A percentile compares a stretch with the other conserved stretches of the same genome.
Evolutionary conservation across 1,140 invertebrate species (phyloP).

Genomic region (Drosophila quadrilineata): DNA sequence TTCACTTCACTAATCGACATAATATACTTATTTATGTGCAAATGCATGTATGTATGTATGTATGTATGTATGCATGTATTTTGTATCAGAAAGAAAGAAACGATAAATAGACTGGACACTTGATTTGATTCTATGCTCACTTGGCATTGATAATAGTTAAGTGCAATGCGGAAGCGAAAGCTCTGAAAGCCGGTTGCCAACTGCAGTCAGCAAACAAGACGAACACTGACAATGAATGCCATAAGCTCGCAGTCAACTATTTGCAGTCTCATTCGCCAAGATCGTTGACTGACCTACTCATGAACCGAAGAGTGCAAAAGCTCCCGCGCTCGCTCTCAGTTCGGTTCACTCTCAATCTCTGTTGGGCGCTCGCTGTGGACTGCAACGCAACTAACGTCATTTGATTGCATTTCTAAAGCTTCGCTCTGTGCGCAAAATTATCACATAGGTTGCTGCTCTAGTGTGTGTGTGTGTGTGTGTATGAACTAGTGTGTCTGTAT

Average conservation of each 20-base stretch:
- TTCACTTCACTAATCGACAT: too few species aligned
- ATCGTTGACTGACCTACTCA: conserved; percentile 77
- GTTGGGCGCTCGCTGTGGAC: conserved; percentile 2
- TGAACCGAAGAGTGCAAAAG: conserved; percentile 20
- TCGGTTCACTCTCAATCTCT: conserved; percentile 8
- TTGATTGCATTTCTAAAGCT: conserved; percentile 79
- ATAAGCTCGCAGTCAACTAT: too few species aligned
- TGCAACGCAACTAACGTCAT: conserved; percentile 77
- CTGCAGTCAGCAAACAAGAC: conserved; percentile 42
- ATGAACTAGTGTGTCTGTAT: not conserved
- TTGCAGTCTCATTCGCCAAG: conserved; percentile 29
- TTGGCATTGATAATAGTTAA: conserved; percentile 62
- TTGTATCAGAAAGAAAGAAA: too few species aligned
- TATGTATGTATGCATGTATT: too few species aligned
- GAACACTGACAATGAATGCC: too few species aligned
- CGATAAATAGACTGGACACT: too few species aligned
- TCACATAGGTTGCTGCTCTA: conserved; percentile 45
- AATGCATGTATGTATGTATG: too few species aligned
- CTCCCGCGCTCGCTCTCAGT: not conserved
- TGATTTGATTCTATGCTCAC: conserved; percentile 22
- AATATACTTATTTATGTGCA: too few species aligned
- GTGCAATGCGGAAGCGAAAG: conserved; percentile 66
- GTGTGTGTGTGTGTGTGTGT: conserved; percentile 2
- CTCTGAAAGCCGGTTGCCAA: conserved; percentile 66
- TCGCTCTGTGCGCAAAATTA: conserved; percentile 65